Conservation (phyloP, 2,113 vertebrate genomes). For the Tyto alba region DNA sequence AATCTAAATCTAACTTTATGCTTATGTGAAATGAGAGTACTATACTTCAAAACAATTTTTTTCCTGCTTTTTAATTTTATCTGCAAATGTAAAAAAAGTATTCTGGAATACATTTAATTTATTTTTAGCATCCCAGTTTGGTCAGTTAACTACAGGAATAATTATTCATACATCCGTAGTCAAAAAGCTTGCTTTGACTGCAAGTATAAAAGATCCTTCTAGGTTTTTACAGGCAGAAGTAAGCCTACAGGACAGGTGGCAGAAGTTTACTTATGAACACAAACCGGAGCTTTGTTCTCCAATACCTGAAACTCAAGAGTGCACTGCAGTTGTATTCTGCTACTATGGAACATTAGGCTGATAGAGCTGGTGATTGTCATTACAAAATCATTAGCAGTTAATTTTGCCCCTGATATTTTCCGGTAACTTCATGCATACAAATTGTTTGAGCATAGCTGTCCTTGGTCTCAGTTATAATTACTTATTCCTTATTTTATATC, state of each 20-base stretch:
- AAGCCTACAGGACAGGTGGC: neutral
- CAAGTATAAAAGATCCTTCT: neutral
- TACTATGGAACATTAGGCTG: neutral
- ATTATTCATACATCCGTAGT: neutral
- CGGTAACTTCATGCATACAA: neutral
- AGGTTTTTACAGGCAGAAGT: neutral
- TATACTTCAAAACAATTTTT: neutral
- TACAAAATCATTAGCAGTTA: neutral
- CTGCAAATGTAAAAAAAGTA: neutral
- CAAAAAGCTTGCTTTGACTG: neutral
- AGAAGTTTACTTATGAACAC: neutral
- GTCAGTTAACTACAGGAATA: neutral
- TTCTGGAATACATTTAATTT: neutral
- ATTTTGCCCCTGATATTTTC: neutral
- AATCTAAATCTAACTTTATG: neutral
- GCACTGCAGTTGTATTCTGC: neutral
- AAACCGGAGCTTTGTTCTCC: neutral
- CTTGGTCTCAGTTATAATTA: neutral
- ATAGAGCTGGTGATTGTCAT: neutral
- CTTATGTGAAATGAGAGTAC: neutral
- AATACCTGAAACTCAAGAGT: neutral
- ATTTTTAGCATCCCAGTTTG: neutral
- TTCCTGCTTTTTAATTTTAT: neutral
- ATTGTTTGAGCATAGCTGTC: neutral
- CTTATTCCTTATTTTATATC: neutral